Evolutionary conservation across 2,888 invertebrate species (phyloP).

Genomic region (Dasypolia templi): DNA sequence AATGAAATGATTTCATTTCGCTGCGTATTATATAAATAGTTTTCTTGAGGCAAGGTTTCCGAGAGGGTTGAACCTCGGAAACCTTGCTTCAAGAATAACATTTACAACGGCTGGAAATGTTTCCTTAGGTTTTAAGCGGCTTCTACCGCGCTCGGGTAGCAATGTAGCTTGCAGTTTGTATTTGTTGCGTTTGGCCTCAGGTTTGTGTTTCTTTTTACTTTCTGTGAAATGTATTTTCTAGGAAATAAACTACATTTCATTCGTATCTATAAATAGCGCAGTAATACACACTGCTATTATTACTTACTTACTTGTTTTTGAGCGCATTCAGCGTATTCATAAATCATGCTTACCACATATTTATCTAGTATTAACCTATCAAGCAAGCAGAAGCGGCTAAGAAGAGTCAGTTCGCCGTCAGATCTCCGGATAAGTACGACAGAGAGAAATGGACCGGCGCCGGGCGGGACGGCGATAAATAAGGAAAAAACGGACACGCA

Average conservation of each 20-base stretch:
- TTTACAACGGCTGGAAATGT: slow-evolving; percentile 53
- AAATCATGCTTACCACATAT: slow-evolving; percentile 70
- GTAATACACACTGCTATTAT: slow-evolving; percentile 3
- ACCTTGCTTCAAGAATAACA: slow-evolving; percentile 53
- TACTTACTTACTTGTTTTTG: not conserved
- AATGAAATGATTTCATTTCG: slow-evolving; percentile 57
- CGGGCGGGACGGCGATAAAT: slow-evolving; percentile 83
- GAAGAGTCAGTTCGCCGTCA: slow-evolving; percentile 86
- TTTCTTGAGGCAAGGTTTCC: no score
- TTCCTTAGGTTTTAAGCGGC: slow-evolving; percentile 59
- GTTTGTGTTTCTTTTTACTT: slow-evolving; percentile 31
- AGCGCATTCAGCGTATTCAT: slow-evolving; percentile 35
- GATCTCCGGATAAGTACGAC: slow-evolving; percentile 88
- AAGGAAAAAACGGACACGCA: slow-evolving; percentile 85
- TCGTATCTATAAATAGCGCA: slow-evolving; percentile 1
- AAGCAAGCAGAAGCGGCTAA: slow-evolving; percentile 79
- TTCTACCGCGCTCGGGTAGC: slow-evolving; percentile 43
- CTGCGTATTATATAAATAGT: no score
- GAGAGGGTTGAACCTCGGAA: slow-evolving; percentile 43
- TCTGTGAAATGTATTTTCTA: slow-evolving; percentile 29
- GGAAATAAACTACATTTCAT: slow-evolving; percentile 35
- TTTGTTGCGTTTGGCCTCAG: slow-evolving; percentile 51
- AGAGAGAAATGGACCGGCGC: slow-evolving; percentile 87
- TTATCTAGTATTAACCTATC: slow-evolving; percentile 73
- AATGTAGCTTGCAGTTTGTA: slow-evolving; percentile 46